Conservation (phyloP, 1,140 invertebrate genomes). For the Hylyphantes graminicola region DNA sequence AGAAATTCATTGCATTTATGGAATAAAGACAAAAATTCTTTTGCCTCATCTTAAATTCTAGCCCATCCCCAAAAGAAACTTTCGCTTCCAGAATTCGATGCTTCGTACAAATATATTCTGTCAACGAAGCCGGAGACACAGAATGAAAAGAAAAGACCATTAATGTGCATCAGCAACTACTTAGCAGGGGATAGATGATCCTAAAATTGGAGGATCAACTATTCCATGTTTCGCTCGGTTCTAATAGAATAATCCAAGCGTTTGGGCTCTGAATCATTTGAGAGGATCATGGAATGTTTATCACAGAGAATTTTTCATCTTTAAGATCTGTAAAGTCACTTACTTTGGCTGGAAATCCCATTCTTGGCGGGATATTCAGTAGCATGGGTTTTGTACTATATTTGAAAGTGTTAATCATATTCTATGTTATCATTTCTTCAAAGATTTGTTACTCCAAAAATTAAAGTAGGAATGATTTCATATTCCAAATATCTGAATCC, state of each 20-base stretch:
- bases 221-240: neutral
- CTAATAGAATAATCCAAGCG: slow-evolving; percentile 33
- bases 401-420: too few species aligned
- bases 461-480: too few species aligned
- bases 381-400: too few species aligned
- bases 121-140: neutral
- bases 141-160: slow-evolving; percentile 8
- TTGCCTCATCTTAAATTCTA: too few species aligned
- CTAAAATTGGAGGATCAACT: slow-evolving; percentile 1
- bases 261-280: slow-evolving; percentile 17
- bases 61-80: too few species aligned
- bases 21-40: too few species aligned
- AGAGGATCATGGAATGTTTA: slow-evolving; percentile 18
- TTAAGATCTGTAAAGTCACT: neutral
- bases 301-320: slow-evolving; percentile 17
- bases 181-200: slow-evolving; percentile 14
- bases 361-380: neutral
- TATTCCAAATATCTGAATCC: too few species aligned
- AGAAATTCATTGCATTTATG: too few species aligned
- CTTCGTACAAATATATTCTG: too few species aligned
- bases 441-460: too few species aligned
- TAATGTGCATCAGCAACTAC: slow-evolving; percentile 12
- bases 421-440: too few species aligned
- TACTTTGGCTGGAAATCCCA: neutral
- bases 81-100: too few species aligned